These are phyloP conservation scores for Polyommatus icarus DNA, from an alignment of 2,888 invertebrate genomes.

Conservation along the genomic window DNA sequence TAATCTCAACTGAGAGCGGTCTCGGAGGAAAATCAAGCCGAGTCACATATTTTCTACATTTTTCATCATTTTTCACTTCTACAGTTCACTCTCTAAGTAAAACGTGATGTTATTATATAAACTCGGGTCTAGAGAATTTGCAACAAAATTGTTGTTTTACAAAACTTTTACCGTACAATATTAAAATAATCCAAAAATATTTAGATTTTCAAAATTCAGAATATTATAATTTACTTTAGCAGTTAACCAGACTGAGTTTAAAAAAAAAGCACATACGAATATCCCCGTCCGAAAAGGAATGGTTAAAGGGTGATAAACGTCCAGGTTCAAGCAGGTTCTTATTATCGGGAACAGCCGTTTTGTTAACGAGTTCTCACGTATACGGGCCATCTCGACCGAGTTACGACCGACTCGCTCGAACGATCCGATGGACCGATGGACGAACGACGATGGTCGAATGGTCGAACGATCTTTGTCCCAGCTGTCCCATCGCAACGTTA, in stretches of 20 bases:
- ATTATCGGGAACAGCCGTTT: slow-evolving; percentile 48
- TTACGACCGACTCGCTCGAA: slow-evolving; percentile 48
- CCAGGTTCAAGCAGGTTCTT: slow-evolving; percentile 22
- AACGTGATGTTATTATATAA: slow-evolving; percentile 15
- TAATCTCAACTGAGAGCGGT: slow-evolving; percentile 52
- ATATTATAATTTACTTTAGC: background rate
- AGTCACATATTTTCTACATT: slow-evolving; percentile 70
- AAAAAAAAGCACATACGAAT: background rate
- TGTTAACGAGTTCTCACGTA: slow-evolving; percentile 54
- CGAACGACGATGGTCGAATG: background rate
- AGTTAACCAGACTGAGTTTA: background rate
- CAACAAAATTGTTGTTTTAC: background rate
- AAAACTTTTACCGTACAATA: background rate
- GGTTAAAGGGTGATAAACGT: slow-evolving; percentile 9
- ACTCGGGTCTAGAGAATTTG: background rate
- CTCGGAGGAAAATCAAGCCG: slow-evolving; percentile 64
- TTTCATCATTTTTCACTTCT: slow-evolving; percentile 70
- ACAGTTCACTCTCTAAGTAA: slow-evolving; percentile 9
- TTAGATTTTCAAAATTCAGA: too few relatives aligned
- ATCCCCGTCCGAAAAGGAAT: background rate
- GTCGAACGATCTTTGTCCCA: slow-evolving; percentile 49
- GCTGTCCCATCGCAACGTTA: slow-evolving; percentile 52
- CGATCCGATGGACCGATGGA: background rate
- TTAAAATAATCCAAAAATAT: too few relatives aligned
- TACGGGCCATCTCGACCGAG: slow-evolving; percentile 53